A percentile compares a stretch with the other conserved stretches of the same genome.
Conservation (phyloP, 1,140 invertebrate genomes). For the Zaprionus ornatus region DNA sequence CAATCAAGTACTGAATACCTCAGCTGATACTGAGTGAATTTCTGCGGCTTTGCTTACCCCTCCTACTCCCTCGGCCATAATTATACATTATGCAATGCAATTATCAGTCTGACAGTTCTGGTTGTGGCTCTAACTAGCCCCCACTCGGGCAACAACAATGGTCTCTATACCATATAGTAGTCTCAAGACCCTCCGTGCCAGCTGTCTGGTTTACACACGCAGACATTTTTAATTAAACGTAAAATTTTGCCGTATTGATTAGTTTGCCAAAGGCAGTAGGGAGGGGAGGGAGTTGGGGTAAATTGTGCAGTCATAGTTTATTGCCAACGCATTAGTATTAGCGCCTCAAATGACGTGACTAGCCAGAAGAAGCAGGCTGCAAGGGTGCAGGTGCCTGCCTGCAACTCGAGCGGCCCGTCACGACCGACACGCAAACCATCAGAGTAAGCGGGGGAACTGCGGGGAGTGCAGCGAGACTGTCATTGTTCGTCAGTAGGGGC, state of each 20-base stretch:
- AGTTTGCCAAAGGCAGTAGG: conserved; percentile 54
- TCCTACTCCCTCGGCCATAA: conserved; percentile 28
- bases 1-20: background rate
- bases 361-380: background rate
- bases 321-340: conserved; percentile 80
- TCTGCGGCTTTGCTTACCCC: conserved; percentile 11
- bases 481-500: conserved; percentile 57
- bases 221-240: conserved; percentile 81
- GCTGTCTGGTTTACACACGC: conserved; percentile 75
- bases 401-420: conserved; percentile 16
- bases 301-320: conserved; percentile 71
- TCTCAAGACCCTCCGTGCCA: conserved; percentile 44
- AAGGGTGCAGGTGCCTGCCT: background rate
- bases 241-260: conserved; percentile 78
- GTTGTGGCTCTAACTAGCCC: conserved; percentile 24
- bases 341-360: conserved; percentile 69
- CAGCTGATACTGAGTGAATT: conserved; percentile 21
- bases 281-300: conserved; percentile 31
- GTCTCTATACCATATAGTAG: background rate
- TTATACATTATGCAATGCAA: conserved; percentile 74
- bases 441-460: background rate
- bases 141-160: conserved; percentile 7
- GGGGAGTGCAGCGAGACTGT: conserved; percentile 39
- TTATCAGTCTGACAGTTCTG: conserved; percentile 72
- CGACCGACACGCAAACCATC: conserved; percentile 66